Evolutionary conservation across 2,113 vertebrate species (phyloP).

Genomic region (Menidia beryllina): DNA sequence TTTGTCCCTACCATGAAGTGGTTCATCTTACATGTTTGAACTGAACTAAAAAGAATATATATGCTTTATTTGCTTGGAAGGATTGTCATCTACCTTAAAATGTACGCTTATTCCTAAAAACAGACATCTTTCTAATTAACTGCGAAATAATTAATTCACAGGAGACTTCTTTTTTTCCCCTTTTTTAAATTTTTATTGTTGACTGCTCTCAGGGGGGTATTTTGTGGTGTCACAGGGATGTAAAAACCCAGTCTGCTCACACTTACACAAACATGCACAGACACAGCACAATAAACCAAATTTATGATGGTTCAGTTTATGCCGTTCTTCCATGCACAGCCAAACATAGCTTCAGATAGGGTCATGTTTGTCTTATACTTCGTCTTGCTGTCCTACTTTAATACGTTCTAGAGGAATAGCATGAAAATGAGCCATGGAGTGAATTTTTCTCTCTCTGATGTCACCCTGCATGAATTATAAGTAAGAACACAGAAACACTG

Average conservation of each 20-base stretch:
- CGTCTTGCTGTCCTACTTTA: slow-evolving; percentile 18
- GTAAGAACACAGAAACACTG: neutral
- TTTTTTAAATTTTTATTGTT: too few relatives aligned
- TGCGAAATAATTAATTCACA: slow-evolving; percentile 39
- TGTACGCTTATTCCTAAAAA: slow-evolving; percentile 35
- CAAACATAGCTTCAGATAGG: slow-evolving; percentile 41
- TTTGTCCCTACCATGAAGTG: neutral
- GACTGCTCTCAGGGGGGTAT: slow-evolving; percentile 35
- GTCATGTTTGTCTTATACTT: slow-evolving; percentile 40
- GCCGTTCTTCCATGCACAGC: slow-evolving; percentile 32
- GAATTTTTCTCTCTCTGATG: slow-evolving; percentile 39
- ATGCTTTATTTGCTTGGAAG: slow-evolving; percentile 42
- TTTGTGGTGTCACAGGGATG: slow-evolving; percentile 46
- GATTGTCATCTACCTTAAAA: slow-evolving; percentile 30
- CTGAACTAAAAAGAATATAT: slow-evolving; percentile 24
- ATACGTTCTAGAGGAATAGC: slow-evolving; percentile 24
- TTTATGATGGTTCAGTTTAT: slow-evolving; percentile 52
- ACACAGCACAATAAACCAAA: slow-evolving; percentile 58
- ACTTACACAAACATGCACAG: slow-evolving; percentile 58
- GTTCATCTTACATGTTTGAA: slow-evolving; percentile 30
- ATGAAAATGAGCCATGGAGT: slow-evolving; percentile 42
- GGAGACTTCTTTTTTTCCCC: slow-evolving; percentile 41
- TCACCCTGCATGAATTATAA: slow-evolving; percentile 24
- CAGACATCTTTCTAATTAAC: slow-evolving; percentile 53
- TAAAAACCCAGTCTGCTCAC: slow-evolving; percentile 57